Base-by-base conservation (phyloP, 1,140 invertebrate genomes). In the Gyrodactylus salaris region DNA sequence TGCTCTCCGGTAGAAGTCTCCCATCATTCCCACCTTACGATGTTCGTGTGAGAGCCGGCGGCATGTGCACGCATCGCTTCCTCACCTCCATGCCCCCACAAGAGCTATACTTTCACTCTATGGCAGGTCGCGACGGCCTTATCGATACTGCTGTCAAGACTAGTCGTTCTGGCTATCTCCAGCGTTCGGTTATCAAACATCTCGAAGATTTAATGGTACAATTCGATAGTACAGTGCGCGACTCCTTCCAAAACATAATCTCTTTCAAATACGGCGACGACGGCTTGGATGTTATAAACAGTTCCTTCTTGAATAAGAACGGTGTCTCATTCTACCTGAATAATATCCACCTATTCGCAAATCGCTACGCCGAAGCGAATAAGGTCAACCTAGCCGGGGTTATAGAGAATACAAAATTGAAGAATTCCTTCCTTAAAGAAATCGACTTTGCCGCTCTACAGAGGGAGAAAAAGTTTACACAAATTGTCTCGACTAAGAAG, bases 91-190 rank as follows among this genome's bases (percentile, higher is more conserved):
- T 98, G 75, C 85, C 89, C 77, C 91, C 92, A 0, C 91, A 94
- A 81, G 93, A 98, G 79, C 96, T 94, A 78, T 99, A 96, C 81
- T 97, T 95, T 81, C 93, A 99, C 85, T 98, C 93, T 79, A 98
- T 98, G 93, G 95, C 95, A 72, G 95, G 95, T 75, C 85, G 95
- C 81, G 95, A 98, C 85, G 85, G 85, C 80, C 78, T 86, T 25
- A 82, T 87, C 75, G 86, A 87, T 79, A 87, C 86, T 27, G 86
- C 86, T 76, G 86, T 87, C 0, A 87, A 87, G 78, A 99, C 95
- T 2, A 94, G 90, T 83, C 85, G 92, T 76, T 93, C 89, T 78
- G 95, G 95, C 76, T 99, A 99, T 80, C 83, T 99, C 72, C 95
- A 99, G 81, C 84, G 95, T 74, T 98, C 94, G 83, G 82, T 99